Evolutionary conservation across 2,113 vertebrate genomes (phyloP).

Genomic region (Agapornis roseicollis): DNA sequence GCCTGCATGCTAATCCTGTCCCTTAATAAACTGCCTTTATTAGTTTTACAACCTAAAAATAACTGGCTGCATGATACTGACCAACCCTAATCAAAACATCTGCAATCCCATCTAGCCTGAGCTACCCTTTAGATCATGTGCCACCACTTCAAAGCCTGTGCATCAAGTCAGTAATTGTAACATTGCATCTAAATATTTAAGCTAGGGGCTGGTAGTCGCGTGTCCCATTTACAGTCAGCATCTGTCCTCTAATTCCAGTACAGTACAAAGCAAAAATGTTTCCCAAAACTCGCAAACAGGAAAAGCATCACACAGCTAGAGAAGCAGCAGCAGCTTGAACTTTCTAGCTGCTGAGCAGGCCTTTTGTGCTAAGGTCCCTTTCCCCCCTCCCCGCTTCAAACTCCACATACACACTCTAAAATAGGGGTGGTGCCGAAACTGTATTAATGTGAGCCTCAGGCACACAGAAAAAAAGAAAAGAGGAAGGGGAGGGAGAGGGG

Average conservation of each 20-base stretch:
- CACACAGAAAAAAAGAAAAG: constrained; percentile 63
- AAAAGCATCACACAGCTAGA: constrained; percentile 72
- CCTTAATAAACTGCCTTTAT: constrained; percentile 24
- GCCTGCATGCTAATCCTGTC: not conserved
- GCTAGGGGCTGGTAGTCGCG: constrained; percentile 76
- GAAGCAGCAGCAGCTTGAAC: constrained; percentile 64
- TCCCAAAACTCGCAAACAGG: constrained; percentile 77
- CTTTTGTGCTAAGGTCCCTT: constrained; percentile 79
- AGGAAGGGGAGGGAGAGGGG: constrained; percentile 49
- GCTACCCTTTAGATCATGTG: constrained; percentile 52
- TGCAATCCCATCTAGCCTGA: constrained; percentile 57
- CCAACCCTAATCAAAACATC: constrained; percentile 71
- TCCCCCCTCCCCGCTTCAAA: not conserved
- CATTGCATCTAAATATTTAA: constrained; percentile 85
- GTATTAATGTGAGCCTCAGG: constrained; percentile 87
- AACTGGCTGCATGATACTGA: constrained; percentile 44
- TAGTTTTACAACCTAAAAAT: constrained; percentile 52
- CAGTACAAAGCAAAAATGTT: constrained; percentile 82
- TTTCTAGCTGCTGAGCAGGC: constrained; percentile 78
- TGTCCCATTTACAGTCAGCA: constrained; percentile 80
- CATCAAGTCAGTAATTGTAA: constrained; percentile 83
- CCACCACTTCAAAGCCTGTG: constrained; percentile 72
- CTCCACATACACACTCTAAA: constrained; percentile 63
- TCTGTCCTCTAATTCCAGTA: constrained; percentile 85
- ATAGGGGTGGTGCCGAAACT: constrained; percentile 81